Evolutionary conservation across 2,113 vertebrate genomes (phyloP), one percentile per base, ranked within the genome.

Genomic region (Cinclus cinclus): DNA sequence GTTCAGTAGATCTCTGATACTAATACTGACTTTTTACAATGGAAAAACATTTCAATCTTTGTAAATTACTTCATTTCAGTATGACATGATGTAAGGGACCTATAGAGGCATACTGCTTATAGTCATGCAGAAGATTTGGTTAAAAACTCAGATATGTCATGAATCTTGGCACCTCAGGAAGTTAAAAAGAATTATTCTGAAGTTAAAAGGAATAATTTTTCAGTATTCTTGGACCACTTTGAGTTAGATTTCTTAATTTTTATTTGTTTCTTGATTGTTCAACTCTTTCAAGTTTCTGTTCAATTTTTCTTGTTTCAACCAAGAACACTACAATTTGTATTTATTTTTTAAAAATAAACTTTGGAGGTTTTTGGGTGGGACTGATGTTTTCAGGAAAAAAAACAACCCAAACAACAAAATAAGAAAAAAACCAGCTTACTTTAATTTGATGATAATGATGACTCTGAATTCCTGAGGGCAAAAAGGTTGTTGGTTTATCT

Each of bases 391-490:
- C 56, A 59, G 4, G 20, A 30, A 1, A 0, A 6, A 35, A 53
- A 37, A 24, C 31, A 2, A 1, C 7, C 15, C 49, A 35, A 59
- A 42, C 7, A 59, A 59, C 20, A 47, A 58, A 50, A 1, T 2
- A 53, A 35, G 3, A 35, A 71, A 73, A 44, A 2, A 0, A 1
- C 2, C 3, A 59, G 3, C 5, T 53, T 86, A 47, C 2, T 74
- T 84, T 15, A 67, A 56, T 23, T 14, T 74, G 10, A 14, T 9
- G 2, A n/a, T 18, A 67, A 9, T 12, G 18, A 2, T 81, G 17
- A 25, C 5, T 53, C 35, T 87, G 50, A 81, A 68, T 81, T 81
- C 28, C 65, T 62, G 41, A 74, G 17, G 4, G 13, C 4, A 10
- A 13, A 9, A 35, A 44, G 15, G 16, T 7, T 59, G 6, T 52